phyloP scores from a whole-genome alignment of 2,113 vertebrate species.

The Varanus komodoensis region DNA sequence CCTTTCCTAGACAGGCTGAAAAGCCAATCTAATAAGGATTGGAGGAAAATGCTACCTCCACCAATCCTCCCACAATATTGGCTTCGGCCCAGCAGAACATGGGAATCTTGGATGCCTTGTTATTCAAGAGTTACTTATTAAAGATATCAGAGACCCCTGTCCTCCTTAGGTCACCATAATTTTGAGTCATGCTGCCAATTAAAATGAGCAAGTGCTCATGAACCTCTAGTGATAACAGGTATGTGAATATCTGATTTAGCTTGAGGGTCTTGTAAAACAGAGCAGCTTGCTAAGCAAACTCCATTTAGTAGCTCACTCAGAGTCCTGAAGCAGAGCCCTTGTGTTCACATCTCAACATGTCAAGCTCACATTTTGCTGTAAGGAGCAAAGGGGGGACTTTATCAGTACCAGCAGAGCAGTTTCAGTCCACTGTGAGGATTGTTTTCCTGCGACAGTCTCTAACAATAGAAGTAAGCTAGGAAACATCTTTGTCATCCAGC shows the following conservation, averaged over 20 bases:
- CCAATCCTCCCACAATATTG: no score
- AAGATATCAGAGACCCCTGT: no score
- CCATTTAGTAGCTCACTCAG: not conserved
- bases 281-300: slow-evolving; percentile 7
- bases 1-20: no score
- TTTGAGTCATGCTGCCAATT: no score
- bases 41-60: no score
- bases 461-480: slow-evolving; percentile 39
- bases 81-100: no score
- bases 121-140: no score
- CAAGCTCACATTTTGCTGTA: not conserved
- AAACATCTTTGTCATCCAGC: slow-evolving; percentile 54
- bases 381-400: not conserved
- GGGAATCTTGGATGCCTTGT: no score
- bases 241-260: slow-evolving; percentile 8
- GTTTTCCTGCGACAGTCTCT: slow-evolving; percentile 35
- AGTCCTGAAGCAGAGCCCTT: slow-evolving; percentile 23
- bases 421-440: slow-evolving; percentile 33
- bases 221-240: not conserved
- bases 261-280: not conserved
- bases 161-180: no score
- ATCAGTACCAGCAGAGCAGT: slow-evolving; percentile 28
- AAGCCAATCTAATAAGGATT: no score
- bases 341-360: not conserved
- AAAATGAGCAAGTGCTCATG: not conserved